Evolutionary conservation across 2,113 vertebrate genomes (phyloP).

Genomic region (Toxotes chatareus): DNA sequence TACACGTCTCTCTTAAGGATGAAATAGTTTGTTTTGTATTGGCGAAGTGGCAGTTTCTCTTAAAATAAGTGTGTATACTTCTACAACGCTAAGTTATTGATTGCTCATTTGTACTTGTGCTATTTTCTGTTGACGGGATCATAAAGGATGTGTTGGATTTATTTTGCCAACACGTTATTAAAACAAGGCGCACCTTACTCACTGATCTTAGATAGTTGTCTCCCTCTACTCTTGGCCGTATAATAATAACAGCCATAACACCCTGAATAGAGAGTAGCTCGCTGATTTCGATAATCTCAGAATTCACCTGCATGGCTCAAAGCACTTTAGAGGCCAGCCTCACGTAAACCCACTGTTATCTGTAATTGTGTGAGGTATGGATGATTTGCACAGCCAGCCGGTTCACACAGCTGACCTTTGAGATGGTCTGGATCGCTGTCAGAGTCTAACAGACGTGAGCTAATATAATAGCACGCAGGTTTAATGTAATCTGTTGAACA

Average conservation of each 20-base stretch:
- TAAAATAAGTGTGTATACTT: not conserved
- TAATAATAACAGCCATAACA: conserved; percentile 11
- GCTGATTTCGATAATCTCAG: conserved; percentile 31
- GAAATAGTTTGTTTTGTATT: not conserved
- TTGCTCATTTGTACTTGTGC: not conserved
- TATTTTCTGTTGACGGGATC: not conserved
- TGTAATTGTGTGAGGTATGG: conserved; percentile 37
- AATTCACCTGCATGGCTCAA: conserved; percentile 6
- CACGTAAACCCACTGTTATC: conserved; percentile 32
- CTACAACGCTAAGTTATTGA: not conserved
- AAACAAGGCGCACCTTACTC: not conserved
- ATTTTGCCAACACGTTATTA: not conserved
- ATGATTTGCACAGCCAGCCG: conserved; percentile 20
- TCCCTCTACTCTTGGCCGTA: not conserved
- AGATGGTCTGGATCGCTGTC: conserved; percentile 24
- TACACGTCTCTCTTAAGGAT: not conserved
- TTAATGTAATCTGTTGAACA: not conserved
- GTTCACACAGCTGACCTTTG: conserved; percentile 44
- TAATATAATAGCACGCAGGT: conserved; percentile 11
- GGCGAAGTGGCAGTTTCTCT: not conserved
- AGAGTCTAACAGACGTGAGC: conserved; percentile 29
- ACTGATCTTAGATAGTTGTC: conserved; percentile 2
- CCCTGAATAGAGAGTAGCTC: not conserved
- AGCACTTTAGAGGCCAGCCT: conserved; percentile 9
- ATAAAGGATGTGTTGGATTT: not conserved